Percentiles rank a stretch among this genome's conserved stretches.
Evolutionary conservation across 1,140 invertebrate species (phyloP).

Genomic region (Probaryconus sp.): DNA sequence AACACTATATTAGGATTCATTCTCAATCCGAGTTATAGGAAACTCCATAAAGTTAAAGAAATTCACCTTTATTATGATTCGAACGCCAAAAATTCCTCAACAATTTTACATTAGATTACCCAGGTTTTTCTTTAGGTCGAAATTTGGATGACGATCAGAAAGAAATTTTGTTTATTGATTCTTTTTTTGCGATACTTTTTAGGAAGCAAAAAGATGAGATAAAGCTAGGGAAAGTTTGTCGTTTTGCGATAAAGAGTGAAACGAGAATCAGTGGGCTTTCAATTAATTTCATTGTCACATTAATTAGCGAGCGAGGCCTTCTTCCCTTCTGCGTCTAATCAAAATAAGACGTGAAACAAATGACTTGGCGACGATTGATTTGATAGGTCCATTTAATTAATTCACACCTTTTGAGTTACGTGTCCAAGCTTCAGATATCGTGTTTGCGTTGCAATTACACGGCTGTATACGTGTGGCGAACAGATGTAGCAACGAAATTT

Average conservation of each 20-base stretch:
- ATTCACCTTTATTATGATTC: no score
- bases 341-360: conserved; percentile 18
- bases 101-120: no score
- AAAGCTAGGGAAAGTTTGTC: no score
- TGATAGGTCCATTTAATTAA: conserved; percentile 42
- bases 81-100: no score
- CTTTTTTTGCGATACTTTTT: no score
- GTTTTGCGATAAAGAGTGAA: no score
- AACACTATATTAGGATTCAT: not conserved
- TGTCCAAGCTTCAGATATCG: conserved; percentile 52
- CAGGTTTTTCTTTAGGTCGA: no score
- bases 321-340: not conserved
- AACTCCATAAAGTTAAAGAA: not conserved
- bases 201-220: no score
- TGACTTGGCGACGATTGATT: conserved; percentile 41
- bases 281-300: not conserved
- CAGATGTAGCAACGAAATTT: conserved; percentile 62
- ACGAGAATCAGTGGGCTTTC: not conserved
- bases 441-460: conserved; percentile 61
- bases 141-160: no score
- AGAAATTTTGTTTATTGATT: no score
- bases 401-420: conserved; percentile 49
- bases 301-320: not conserved
- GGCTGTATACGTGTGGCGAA: conserved; percentile 57
- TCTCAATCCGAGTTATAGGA: no score